Evolutionary conservation across 2,113 vertebrate species (phyloP).

Genomic region (Notechis scutatus): DNA sequence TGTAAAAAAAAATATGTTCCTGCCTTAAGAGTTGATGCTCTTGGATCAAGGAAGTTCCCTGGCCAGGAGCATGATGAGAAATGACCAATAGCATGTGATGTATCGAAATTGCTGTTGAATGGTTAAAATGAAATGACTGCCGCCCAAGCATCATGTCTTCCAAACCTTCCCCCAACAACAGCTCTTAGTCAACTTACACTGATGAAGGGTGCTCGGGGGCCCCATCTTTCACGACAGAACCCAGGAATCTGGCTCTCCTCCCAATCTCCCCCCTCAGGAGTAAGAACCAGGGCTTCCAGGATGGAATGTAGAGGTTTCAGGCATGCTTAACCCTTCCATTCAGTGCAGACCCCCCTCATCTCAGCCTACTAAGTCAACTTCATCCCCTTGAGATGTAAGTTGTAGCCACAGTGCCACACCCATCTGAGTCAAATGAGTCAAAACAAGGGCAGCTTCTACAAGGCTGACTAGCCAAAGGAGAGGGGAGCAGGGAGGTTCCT

Average conservation of each 20-base stretch:
- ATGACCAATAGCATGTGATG: slow-evolving; percentile 7
- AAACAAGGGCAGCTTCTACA: neutral
- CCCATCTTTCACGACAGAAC: neutral
- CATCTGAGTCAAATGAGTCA: neutral
- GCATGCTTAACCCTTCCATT: neutral
- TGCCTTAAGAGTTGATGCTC: slow-evolving; percentile 5
- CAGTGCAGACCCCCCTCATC: neutral
- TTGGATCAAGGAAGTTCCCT: slow-evolving; percentile 6
- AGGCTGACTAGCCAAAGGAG: neutral
- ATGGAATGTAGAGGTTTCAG: neutral
- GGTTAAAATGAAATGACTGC: neutral
- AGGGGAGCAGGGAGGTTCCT: neutral
- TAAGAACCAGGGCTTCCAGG: neutral
- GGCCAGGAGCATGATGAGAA: slow-evolving; percentile 18
- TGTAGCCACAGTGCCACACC: neutral
- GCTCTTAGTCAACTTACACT: neutral
- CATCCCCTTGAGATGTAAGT: neutral
- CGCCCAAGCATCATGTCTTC: neutral
- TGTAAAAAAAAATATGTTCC: neutral
- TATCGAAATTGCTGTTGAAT: neutral
- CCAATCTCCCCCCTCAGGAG: neutral
- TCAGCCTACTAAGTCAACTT: neutral
- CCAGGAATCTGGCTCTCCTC: neutral
- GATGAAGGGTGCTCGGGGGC: neutral
- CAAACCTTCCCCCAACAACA: neutral